A percentile compares a stretch with the other conserved stretches of the same genome.
Conservation (phyloP, 2,113 vertebrate genomes). For the Nymphicus hollandicus region DNA sequence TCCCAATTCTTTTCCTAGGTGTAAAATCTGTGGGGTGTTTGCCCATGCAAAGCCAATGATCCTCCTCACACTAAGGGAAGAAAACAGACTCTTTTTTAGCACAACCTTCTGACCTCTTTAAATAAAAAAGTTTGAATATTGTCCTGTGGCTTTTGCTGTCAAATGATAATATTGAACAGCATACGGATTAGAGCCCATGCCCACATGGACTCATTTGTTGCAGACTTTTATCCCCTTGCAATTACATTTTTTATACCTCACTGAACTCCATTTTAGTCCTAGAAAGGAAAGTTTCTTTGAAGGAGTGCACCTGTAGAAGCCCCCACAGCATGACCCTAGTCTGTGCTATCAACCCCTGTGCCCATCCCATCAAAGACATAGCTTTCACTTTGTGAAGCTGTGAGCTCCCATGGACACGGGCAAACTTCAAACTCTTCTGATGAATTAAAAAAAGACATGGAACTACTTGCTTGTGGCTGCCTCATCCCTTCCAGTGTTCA, state of each 20-base stretch:
- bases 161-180: not conserved
- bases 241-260: not conserved
- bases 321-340: not conserved
- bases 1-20: not conserved
- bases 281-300: not conserved
- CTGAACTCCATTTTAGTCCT: not conserved
- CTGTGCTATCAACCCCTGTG: not conserved
- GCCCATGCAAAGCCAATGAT: not conserved
- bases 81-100: not conserved
- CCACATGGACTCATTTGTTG: fast-evolving
- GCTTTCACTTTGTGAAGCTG: not conserved
- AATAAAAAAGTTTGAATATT: not conserved
- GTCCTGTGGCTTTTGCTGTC: not conserved
- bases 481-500: not conserved
- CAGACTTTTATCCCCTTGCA: not conserved
- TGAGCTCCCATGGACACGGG: fast-evolving
- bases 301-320: not conserved
- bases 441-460: not conserved
- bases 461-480: not conserved
- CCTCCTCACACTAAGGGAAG: not conserved
- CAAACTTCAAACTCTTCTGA: not conserved
- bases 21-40: not conserved
- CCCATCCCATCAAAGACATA: not conserved
- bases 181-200: not conserved
- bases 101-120: not conserved